A percentile compares a stretch with the other conserved stretches of the same genome.
Conservation (phyloP, 2,888 invertebrate genomes). For the Eucriotettix oculatus region DNA sequence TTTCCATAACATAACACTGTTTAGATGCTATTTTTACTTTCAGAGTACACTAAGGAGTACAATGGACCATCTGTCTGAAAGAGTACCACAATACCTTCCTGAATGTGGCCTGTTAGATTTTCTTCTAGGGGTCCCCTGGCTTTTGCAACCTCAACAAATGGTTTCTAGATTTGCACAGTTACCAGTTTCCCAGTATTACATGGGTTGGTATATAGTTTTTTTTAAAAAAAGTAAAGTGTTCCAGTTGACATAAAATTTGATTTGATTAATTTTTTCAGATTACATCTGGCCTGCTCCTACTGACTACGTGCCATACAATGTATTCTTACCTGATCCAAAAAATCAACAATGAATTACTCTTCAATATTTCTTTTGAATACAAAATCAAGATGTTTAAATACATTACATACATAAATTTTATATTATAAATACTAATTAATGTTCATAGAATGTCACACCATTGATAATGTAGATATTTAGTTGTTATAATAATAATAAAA, state of each 20-base stretch:
- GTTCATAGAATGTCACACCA: no score
- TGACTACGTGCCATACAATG: neutral
- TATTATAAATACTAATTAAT: no score
- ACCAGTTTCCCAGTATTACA: neutral
- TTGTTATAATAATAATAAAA: no score
- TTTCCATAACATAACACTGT: no score
- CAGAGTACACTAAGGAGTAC: neutral
- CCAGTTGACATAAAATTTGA: neutral
- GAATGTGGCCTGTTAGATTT: neutral
- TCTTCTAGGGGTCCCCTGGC: neutral
- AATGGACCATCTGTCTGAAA: neutral
- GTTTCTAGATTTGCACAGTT: neutral
- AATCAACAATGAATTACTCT: no score
- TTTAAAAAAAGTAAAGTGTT: neutral
- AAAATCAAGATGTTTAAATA: no score
- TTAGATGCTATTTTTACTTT: no score
- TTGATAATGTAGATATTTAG: no score
- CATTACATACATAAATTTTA: no score
- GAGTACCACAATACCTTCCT: neutral
- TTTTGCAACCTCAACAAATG: neutral
- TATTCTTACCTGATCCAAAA: neutral
- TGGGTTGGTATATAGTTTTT: neutral
- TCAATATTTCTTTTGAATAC: no score
- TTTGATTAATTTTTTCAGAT: neutral
- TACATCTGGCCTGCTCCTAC: neutral